Conservation (phyloP, 2,113 vertebrate species). For the human region DNA sequence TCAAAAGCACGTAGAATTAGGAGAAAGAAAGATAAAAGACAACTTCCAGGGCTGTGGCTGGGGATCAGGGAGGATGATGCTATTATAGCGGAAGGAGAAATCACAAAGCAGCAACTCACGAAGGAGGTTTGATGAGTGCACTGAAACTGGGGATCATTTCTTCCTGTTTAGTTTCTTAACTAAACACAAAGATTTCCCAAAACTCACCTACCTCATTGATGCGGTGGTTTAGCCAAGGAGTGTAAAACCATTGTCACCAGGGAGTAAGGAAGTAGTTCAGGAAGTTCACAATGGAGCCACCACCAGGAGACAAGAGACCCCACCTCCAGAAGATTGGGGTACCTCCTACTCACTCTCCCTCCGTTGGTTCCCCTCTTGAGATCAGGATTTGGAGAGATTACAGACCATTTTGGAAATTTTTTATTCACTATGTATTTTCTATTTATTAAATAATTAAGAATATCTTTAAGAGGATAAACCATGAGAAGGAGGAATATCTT, state of each 20-base stretch:
- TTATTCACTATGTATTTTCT: not conserved
- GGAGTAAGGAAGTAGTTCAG: not conserved
- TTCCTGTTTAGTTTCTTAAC: not conserved
- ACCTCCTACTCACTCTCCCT: not conserved
- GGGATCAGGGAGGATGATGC: not conserved
- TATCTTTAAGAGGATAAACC: not conserved
- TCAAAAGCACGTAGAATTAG: not conserved
- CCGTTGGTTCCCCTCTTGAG: not conserved
- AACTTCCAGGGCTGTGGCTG: not conserved
- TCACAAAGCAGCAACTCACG: not conserved
- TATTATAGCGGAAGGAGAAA: not conserved
- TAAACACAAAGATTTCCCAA: not conserved
- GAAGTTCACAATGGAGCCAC: not conserved
- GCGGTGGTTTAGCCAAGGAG: not conserved
- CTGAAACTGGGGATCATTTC: not conserved
- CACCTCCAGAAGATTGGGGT: not conserved
- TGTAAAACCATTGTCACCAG: not conserved
- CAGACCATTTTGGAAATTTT: not conserved
- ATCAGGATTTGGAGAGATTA: not conserved
- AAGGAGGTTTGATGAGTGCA: not conserved
- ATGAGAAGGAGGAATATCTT: not conserved
- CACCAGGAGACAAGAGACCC: not conserved
- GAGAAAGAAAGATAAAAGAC: not conserved
- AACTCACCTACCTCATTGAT: not conserved
- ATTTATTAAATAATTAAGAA: not conserved